Base-by-base conservation (phyloP, 2,113 vertebrate genomes). In the Sylvilagus bachmani region DNA sequence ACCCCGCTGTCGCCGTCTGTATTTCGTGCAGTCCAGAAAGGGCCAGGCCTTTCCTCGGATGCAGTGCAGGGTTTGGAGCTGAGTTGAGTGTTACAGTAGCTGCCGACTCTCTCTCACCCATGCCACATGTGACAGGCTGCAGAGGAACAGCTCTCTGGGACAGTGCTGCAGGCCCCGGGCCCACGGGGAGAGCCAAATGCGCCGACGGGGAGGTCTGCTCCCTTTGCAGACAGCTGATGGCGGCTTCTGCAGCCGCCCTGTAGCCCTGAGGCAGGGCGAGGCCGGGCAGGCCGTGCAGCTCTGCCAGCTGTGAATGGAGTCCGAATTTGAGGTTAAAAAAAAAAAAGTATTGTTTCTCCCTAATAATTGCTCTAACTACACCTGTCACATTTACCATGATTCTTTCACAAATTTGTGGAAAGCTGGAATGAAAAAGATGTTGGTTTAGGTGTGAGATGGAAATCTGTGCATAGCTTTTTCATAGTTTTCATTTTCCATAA, bases 101-200 rank as follows among this genome's bases (percentile, higher is more conserved):
- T 87, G 44, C 85, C 13, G 19, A 66, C 61, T 86, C 38, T 67
- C 49, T 14, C 38, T 77, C 75, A 84, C 51, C 19, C 71, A 0
- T 38, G 49, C 55, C 73, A 27, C 33, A 12, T 51, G n/a, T 27
- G 61, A 86, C 79, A 71, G 33, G n/a, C 12, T 64, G 36, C 14
- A 51, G 36, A 88, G 33, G 7, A n/a, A 91, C 86, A 67, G 10
- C 61, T 36, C 77, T 80, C 80, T 33, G 38, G 93, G 91, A 79
- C 44, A 31, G 69, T 85, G 73, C 80, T 77, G 27, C 33, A 89
- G 44, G 81, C 55, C 38, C 12, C 5, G 49, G 78, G n/a, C 44
- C n/a, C 36, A 2, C 12, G 16, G 58, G 70, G 16, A 94, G 86
- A 80, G 36, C 66, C 29, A 31, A 71, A n/a, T n/a, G n/a, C n/a